Conservation (phyloP, 2,888 invertebrate genomes). For the Hirtodrosophila histrioides region DNA sequence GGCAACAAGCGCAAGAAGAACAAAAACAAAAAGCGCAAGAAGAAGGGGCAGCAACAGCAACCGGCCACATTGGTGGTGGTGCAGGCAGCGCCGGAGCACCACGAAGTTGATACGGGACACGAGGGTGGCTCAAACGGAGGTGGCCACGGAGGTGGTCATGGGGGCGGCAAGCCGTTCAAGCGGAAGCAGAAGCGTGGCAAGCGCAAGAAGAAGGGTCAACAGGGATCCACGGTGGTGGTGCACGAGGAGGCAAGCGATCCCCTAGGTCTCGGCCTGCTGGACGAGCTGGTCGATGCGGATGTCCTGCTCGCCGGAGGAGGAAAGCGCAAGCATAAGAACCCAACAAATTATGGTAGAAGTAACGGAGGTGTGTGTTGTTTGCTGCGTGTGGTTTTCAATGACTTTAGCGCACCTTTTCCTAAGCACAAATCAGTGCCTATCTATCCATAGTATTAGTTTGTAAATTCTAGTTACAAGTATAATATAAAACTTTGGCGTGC, state of each 20-base stretch:
- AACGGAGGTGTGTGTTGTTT: slow-evolving; percentile 83
- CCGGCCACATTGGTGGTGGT: slow-evolving; percentile 81
- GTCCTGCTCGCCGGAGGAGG: slow-evolving; percentile 47
- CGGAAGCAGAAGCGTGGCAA: slow-evolving; percentile 80
- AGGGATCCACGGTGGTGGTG: slow-evolving; percentile 50
- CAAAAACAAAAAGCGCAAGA: slow-evolving; percentile 62
- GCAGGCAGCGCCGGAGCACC: slow-evolving; percentile 73
- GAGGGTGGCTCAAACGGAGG: slow-evolving; percentile 28
- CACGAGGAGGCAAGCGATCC: slow-evolving; percentile 60
- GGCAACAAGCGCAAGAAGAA: slow-evolving; percentile 68
- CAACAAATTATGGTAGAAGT: slow-evolving; percentile 85
- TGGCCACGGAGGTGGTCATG: slow-evolving; percentile 50
- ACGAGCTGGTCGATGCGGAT: slow-evolving; percentile 70
- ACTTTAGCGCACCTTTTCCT: slow-evolving; percentile 81
- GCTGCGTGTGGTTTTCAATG: slow-evolving; percentile 82
- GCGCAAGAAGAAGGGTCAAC: slow-evolving; percentile 77
- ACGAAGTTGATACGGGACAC: slow-evolving; percentile 54
- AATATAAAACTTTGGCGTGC: slow-evolving; percentile 17
- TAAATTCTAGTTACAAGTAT: not conserved
- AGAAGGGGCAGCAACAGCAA: slow-evolving; percentile 59
- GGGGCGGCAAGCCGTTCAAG: slow-evolving; percentile 66
- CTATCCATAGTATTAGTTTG: slow-evolving; percentile 37
- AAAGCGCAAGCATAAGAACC: slow-evolving; percentile 81
- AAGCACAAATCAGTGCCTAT: slow-evolving; percentile 69
- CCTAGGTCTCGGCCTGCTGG: slow-evolving; percentile 74